These are phyloP conservation scores for Saxidomus purpurata DNA, from an alignment of 1,140 invertebrate genomes.

Conservation along the genomic window DNA sequence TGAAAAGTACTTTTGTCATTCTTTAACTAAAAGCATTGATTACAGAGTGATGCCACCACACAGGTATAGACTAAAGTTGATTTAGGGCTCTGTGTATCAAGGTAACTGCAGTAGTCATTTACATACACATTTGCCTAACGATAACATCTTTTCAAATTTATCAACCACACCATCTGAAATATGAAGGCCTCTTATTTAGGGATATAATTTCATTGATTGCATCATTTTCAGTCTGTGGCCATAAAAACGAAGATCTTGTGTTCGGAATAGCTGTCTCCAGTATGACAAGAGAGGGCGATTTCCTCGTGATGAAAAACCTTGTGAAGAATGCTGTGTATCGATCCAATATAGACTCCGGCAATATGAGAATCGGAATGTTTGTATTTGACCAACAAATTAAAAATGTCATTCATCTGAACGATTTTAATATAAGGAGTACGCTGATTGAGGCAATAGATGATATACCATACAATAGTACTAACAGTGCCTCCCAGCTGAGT, in stretches of 20 bases:
- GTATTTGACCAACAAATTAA: neutral
- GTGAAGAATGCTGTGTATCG: neutral
- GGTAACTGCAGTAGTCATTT: too few relatives aligned
- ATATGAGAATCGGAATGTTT: slow-evolving; percentile 9
- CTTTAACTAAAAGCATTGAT: too few relatives aligned
- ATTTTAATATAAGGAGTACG: neutral
- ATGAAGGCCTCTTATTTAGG: too few relatives aligned
- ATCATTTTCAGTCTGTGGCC: slow-evolving; percentile 39
- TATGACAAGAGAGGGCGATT: neutral
- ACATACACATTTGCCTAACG: too few relatives aligned
- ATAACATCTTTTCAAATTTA: too few relatives aligned
- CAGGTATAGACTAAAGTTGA: too few relatives aligned
- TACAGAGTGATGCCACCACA: too few relatives aligned
- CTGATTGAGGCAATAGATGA: neutral
- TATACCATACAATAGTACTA: neutral
- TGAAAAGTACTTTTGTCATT: too few relatives aligned
- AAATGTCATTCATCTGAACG: neutral
- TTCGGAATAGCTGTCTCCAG: slow-evolving; percentile 2
- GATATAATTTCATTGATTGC: too few relatives aligned
- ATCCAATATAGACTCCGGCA: neutral
- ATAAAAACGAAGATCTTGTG: slow-evolving; percentile 18
- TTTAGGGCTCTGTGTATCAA: too few relatives aligned
- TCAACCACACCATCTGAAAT: too few relatives aligned
- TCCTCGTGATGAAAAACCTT: slow-evolving; percentile 10
- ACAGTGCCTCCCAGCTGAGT: neutral